Conservation (phyloP, 2,888 invertebrate species). For the Molanna angustata region DNA sequence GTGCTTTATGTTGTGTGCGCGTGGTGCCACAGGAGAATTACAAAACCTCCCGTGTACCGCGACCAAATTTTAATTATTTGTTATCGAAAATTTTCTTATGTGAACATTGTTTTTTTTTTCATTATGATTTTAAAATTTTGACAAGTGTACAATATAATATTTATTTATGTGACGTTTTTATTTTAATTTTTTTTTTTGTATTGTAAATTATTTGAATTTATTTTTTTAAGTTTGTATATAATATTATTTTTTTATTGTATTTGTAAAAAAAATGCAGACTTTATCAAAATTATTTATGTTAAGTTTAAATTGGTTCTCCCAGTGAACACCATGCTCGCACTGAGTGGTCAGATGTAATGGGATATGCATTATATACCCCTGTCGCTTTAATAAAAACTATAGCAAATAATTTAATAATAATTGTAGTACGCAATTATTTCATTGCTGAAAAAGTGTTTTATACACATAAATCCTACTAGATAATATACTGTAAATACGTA, state of each 20-base stretch:
- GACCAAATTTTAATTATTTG: too few species aligned
- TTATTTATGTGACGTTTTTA: conserved; percentile 33
- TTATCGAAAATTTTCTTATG: too few species aligned
- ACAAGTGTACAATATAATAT: conserved; percentile 15
- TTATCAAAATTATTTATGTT: conserved; percentile 33
- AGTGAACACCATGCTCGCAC: conserved; percentile 20
- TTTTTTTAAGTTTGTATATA: conserved; percentile 32
- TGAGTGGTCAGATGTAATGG: conserved; percentile 6
- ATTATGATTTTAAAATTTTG: too few species aligned
- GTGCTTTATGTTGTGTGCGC: conserved; percentile 11
- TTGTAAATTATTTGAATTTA: conserved; percentile 21
- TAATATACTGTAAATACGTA: neutral
- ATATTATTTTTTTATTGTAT: conserved; percentile 29
- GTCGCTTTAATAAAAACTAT: conserved; percentile 9
- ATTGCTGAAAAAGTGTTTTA: too few species aligned
- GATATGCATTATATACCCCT: conserved; percentile 1
- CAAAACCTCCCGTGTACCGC: too few species aligned
- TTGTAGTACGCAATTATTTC: neutral
- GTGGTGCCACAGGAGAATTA: too few species aligned
- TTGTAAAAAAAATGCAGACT: conserved; percentile 18
- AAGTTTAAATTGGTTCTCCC: conserved; percentile 30
- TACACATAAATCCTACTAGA: conserved; percentile 21
- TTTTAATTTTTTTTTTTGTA: conserved; percentile 29
- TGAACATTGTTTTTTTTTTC: too few species aligned
- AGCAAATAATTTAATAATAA: neutral